Evolutionary conservation across 2,113 vertebrate species (phyloP), one percentile per base, ranked within the genome.

Genomic region (Hemicordylus capensis): DNA sequence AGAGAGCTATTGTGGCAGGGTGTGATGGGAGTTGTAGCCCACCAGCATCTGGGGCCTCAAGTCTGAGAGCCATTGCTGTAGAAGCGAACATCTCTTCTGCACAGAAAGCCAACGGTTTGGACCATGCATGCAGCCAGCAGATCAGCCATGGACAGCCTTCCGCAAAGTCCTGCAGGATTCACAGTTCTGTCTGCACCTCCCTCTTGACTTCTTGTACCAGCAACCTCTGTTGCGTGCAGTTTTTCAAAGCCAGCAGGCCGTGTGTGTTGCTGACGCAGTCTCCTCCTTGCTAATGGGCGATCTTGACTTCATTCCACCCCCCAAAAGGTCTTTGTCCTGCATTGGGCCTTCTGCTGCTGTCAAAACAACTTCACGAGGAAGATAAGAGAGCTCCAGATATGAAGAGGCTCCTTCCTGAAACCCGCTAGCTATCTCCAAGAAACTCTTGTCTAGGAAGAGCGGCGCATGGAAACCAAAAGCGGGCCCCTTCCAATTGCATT

Each of bases 301-400:
- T 93, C 90, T 90, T 91, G 91, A 94, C 93, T 93, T 80, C 87
- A 88, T 87, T 93, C 80, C 87, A 87, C 86, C 91, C 90, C 91
- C 93, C 89, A 90, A n/a, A 80, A 76, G 89, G 92, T 92, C 91
- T 91, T 92, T 89, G 59, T 85, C 80, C 94, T 87, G 93, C 93
- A 95, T 97, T 95, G 93, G 94, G 95, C 94, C 94, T 92, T 88
- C 90, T 17, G 86, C 90, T 17, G 86, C 94, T 96, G 95, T 96
- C 96, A 95, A 94, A 93, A 94, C 93, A 96, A 95, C 95, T 95
- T 88, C 85, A 80, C 93, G 4, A n/a, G 91, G 90, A 89, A 94
- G 97, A 98, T 97, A 97, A 97, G 94, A 86, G 94, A 86, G 92
- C 91, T 89, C 84, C 92, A 91, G 66, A 93, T 92, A 93, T 91